Evolutionary conservation across 2,797 vertebrate species (phyloP).

Genomic region (Poeciliopsis paucimaculata): DNA sequence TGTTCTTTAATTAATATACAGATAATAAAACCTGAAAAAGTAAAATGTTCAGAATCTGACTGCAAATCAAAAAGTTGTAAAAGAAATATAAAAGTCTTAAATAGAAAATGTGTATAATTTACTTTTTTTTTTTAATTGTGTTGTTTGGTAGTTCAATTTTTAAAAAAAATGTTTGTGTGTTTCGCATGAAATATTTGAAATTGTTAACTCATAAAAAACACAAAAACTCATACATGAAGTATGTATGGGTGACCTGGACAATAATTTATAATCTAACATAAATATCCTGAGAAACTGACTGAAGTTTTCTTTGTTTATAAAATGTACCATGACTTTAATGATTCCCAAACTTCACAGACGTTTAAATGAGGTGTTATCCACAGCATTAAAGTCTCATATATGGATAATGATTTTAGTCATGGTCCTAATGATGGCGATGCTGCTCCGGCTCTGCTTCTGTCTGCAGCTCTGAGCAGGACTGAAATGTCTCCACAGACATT

Average conservation of each 20-base stretch:
- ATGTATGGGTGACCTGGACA: too few species aligned
- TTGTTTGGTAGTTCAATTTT: neutral
- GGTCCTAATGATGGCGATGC: constrained; percentile 3
- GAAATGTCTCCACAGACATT: constrained; percentile 13
- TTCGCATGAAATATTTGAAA: neutral
- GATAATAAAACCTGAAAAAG: neutral
- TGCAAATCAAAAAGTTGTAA: neutral
- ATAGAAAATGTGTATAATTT: neutral
- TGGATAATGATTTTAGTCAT: constrained; percentile 11
- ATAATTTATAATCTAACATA: neutral
- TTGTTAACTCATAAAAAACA: neutral
- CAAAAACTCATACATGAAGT: neutral
- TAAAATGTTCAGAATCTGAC: neutral
- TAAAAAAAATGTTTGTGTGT: neutral
- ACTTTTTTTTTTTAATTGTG: neutral
- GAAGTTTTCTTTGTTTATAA: neutral
- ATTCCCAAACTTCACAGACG: neutral
- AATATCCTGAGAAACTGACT: neutral
- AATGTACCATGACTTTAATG: constrained; percentile 2
- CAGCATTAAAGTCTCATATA: neutral
- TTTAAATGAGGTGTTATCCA: constrained; percentile 14
- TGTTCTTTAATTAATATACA: neutral
- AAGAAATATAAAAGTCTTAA: neutral
- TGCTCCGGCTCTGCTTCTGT: neutral
- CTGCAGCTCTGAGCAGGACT: neutral